A percentile compares a stretch with the other conserved stretches of the same genome.
phyloP scores from a whole-genome alignment of 2,113 vertebrate species.

The Stigmatopora nigra region DNA sequence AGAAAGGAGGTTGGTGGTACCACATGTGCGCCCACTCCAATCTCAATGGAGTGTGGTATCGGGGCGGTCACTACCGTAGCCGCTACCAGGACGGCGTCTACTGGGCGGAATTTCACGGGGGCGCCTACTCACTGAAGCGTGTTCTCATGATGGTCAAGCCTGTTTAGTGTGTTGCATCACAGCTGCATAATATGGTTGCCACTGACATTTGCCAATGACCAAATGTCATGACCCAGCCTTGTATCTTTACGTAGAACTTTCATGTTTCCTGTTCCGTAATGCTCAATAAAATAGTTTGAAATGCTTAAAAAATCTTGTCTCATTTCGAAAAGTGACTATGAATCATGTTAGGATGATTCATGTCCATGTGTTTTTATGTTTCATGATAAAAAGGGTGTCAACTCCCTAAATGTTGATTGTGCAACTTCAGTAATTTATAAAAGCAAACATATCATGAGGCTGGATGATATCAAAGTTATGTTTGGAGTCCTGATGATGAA shows the following conservation, averaged over 20 bases:
- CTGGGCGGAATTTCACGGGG: slow-evolving; percentile 85
- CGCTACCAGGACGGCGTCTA: slow-evolving; percentile 87
- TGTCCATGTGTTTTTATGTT: not conserved
- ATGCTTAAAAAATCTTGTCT: not conserved
- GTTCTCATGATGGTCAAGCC: slow-evolving; percentile 82
- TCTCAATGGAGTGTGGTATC: slow-evolving; percentile 86
- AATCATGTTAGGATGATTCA: not conserved
- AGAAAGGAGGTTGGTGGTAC: slow-evolving; percentile 91
- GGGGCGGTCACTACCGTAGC: slow-evolving; percentile 82
- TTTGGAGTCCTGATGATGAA: too few species aligned
- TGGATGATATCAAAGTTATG: too few species aligned
- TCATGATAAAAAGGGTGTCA: not conserved
- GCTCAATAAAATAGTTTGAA: slow-evolving; percentile 15
- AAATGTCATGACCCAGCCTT: not conserved
- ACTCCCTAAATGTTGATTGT: not conserved
- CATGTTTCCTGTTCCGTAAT: not conserved
- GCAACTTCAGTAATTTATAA: slow-evolving; percentile 7
- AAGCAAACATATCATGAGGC: too few species aligned
- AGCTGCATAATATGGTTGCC: not conserved
- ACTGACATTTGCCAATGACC: not conserved
- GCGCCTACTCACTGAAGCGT: slow-evolving; percentile 82
- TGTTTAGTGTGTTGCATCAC: slow-evolving; percentile 21
- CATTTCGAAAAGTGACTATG: not conserved
- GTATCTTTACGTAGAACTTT: not conserved
- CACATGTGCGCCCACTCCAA: slow-evolving; percentile 89